phyloP scores from a whole-genome alignment of 2,113 vertebrate genomes.

The Felis catus region F.catus_Fca126_mat1.0 CM031411.1:76269501-76270000 shows the following conservation, averaged over 20 bases:
- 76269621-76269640: conserved; percentile 30
- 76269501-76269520: conserved; percentile 45
- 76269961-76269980: background rate
- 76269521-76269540: background rate
- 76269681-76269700: background rate
- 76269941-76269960: background rate
- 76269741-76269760: conserved; percentile 11
- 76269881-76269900: conserved; percentile 25
- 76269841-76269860: conserved; percentile 11
- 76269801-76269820: background rate
- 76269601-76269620: background rate
- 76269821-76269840: conserved; percentile 32
- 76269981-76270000: background rate
- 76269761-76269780: conserved; percentile 13
- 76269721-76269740: background rate
- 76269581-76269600: conserved; percentile 21
- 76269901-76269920: background rate
- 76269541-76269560: conserved; percentile 2
- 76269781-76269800: conserved; percentile 27
- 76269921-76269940: background rate
- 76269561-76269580: conserved; percentile 2
- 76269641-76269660: conserved; percentile 38
- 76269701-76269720: conserved; percentile 6
- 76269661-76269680: conserved; percentile 9
- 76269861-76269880: conserved; percentile 13